phyloP scores from a whole-genome alignment of 2,797 vertebrate species.

The Parotocinclus haroldoi region DNA sequence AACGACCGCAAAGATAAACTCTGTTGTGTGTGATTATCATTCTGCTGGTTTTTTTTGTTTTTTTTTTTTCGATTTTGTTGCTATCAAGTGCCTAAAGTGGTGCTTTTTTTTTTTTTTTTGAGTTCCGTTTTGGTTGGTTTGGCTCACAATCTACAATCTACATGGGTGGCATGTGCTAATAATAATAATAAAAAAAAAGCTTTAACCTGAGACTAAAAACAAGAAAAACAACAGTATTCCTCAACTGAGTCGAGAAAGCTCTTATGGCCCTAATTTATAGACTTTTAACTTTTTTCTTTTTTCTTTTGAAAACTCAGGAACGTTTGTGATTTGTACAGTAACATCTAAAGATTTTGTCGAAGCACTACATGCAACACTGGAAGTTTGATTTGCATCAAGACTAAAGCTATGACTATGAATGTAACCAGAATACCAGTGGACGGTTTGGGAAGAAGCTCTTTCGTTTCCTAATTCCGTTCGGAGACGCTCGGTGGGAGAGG shows the following conservation, averaged over 20 bases:
- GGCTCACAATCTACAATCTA: conserved; percentile 96
- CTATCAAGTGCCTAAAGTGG: conserved; percentile 99
- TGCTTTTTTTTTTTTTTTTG: conserved; percentile 95
- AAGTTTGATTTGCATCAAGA: conserved; percentile 85
- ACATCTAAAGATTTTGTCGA: conserved; percentile 92
- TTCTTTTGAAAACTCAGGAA: conserved; percentile 92
- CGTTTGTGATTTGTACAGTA: conserved; percentile 95
- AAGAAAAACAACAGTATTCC: conserved; percentile 82
- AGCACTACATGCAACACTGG: conserved; percentile 90
- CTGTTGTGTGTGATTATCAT: conserved; percentile 81
- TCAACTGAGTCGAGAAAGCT: conserved; percentile 85
- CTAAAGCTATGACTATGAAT: conserved; percentile 87
- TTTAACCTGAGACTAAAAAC: conserved; percentile 91
- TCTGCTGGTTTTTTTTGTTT: conserved; percentile 85
- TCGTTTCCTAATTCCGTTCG: conserved; percentile 55
- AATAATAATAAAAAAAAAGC: conserved; percentile 96
- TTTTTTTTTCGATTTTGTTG: conserved; percentile 89
- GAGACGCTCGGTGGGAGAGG: conserved; percentile 52
- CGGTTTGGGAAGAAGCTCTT: conserved; percentile 52
- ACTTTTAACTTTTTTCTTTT: conserved; percentile 73
- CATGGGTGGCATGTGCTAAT: conserved; percentile 97
- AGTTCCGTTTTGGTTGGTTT: conserved; percentile 85
- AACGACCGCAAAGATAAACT: conserved; percentile 80
- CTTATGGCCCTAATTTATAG: conserved; percentile 87
- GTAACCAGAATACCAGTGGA: conserved; percentile 82